A percentile compares a stretch with the other conserved stretches of the same genome.
These are phyloP conservation scores for Peromyscus eremicus DNA, from an alignment of 2,797 vertebrate genomes.

Conservation along the genomic window DNA sequence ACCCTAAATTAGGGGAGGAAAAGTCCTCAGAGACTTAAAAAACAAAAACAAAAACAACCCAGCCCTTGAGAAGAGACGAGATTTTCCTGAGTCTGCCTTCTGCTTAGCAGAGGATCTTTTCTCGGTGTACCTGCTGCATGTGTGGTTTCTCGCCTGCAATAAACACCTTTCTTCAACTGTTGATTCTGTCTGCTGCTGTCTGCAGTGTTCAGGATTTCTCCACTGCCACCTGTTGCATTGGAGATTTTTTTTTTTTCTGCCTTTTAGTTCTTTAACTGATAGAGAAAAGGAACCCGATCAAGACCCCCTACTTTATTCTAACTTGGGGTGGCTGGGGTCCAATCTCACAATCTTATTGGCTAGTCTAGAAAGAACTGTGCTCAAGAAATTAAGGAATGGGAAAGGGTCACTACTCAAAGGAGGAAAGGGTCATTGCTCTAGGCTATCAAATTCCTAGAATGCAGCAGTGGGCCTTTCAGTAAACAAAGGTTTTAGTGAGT, in stretches of 20 bases:
- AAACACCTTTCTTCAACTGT: not conserved
- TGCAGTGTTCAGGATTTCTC: not conserved
- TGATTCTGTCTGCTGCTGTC: not conserved
- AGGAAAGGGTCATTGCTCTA: not conserved
- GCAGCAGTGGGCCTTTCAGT: not conserved
- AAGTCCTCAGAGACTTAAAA: not conserved
- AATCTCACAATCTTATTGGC: not conserved
- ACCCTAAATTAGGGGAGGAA: not conserved
- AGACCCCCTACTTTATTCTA: not conserved
- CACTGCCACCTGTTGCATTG: not conserved
- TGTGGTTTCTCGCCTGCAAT: not conserved
- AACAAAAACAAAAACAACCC: not conserved
- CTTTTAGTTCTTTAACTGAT: not conserved
- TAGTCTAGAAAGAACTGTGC: not conserved
- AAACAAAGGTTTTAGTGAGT: not conserved
- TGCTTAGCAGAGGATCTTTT: not conserved
- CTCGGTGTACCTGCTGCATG: not conserved
- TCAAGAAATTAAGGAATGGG: not conserved
- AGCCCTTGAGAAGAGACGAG: not conserved
- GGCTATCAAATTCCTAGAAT: not conserved
- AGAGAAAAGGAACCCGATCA: not conserved
- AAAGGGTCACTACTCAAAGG: not conserved
- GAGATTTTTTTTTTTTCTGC: not conserved
- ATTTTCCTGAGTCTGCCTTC: not conserved
- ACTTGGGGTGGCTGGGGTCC: not conserved